phyloP scores from a whole-genome alignment of 2,888 invertebrate species.

The Neoitamus cyanurus region DNA sequence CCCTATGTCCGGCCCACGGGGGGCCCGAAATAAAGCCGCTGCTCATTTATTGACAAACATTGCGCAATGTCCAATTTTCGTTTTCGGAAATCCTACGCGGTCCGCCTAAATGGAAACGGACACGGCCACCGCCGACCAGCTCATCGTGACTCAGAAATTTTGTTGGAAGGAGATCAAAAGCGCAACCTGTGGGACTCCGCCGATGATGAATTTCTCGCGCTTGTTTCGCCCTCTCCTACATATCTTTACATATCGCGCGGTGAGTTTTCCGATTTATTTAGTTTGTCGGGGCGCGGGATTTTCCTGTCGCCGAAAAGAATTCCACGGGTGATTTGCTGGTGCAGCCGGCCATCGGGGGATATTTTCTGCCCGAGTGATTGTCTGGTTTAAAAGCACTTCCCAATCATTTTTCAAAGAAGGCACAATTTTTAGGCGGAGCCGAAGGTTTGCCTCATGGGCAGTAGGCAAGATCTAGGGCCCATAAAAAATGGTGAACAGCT shows the following conservation, averaged over 20 bases:
- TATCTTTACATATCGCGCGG: background rate
- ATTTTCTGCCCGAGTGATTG: background rate
- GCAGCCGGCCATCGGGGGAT: background rate
- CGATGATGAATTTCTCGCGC: background rate
- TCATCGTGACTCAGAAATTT: background rate
- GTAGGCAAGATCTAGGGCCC: background rate
- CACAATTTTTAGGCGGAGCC: background rate
- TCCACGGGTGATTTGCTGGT: background rate
- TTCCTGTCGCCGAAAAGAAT: background rate
- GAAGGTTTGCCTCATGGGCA: too few relatives aligned
- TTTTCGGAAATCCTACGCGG: background rate
- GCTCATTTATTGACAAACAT: background rate
- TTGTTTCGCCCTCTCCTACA: background rate
- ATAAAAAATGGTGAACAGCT: background rate
- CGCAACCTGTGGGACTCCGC: background rate
- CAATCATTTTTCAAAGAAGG: background rate
- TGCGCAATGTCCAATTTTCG: background rate
- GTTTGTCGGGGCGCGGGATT: background rate
- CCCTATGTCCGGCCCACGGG: background rate
- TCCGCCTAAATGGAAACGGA: background rate
- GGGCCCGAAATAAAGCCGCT: background rate
- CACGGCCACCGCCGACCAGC: background rate
- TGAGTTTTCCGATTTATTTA: background rate
- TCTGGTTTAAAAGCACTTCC: background rate
- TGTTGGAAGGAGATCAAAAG: background rate